These are phyloP conservation scores for Semibalanus balanoides DNA, from an alignment of 1,140 invertebrate genomes.

Conservation along the genomic window DNA sequence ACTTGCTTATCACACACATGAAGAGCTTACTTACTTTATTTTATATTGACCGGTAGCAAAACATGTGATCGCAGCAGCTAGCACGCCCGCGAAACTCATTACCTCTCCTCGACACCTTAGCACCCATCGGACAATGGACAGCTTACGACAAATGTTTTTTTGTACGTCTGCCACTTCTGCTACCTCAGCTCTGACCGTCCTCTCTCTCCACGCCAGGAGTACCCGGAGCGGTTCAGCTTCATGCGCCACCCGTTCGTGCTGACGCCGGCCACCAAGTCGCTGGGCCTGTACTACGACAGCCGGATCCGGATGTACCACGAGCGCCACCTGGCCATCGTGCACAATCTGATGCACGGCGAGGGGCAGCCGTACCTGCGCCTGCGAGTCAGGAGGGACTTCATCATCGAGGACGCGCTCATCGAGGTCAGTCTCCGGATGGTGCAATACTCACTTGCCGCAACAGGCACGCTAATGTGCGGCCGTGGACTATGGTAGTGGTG, in stretches of 20 bases:
- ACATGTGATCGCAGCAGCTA: too few relatives aligned
- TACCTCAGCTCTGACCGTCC: background rate
- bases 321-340: constrained; percentile 60
- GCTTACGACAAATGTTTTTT: too few relatives aligned
- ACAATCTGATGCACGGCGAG: constrained; percentile 55
- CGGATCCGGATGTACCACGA: constrained; percentile 89
- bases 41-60: too few relatives aligned
- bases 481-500: too few relatives aligned
- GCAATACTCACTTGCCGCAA: too few relatives aligned
- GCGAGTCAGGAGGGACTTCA: constrained; percentile 60
- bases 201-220: constrained; percentile 8
- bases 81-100: too few relatives aligned
- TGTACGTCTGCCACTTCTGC: background rate
- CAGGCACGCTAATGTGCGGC: too few relatives aligned
- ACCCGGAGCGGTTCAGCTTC: constrained; percentile 64
- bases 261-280: constrained; percentile 78
- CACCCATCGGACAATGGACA: too few relatives aligned
- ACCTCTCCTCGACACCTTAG: too few relatives aligned
- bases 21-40: too few relatives aligned
- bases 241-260: constrained; percentile 81
- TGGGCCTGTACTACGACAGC: constrained; percentile 84
- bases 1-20: too few relatives aligned
- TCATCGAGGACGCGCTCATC: constrained; percentile 81
- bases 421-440: constrained; percentile 43
- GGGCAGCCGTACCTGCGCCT: constrained; percentile 73